Base-by-base conservation (phyloP, 1,140 invertebrate genomes). In the Bombus vancouverensis region DNA sequence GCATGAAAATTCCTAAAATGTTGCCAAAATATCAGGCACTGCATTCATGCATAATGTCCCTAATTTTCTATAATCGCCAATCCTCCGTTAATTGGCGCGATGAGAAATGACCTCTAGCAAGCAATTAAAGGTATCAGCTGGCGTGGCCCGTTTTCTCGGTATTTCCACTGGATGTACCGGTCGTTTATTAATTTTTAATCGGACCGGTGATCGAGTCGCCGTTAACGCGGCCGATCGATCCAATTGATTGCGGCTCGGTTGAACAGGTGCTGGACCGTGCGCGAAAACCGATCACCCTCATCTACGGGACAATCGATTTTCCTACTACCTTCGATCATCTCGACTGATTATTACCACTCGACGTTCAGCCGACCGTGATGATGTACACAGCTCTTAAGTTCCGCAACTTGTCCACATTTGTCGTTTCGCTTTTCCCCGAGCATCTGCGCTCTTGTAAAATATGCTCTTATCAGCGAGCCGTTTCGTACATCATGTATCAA, bases 231-330 rank as follows among this genome's bases (percentile, higher is more conserved):
- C 32, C 42, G 77, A 85, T 80, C 39, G 68, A 59, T 73, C 25
- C 13, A 72, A 32, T 76, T 71, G 75, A 78, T 71, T 57, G 59
- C 28, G 39, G 13, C 47, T 22, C 13, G 57, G 34, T 39, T 57
- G 28, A 44, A 78, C 82, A 87, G 86, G 83, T 87, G 86, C 44
- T 42, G 44, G 59, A 47, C 8, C 22, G 18, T 53, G 57, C 84
- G 82, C 62, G 86, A 87, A 80, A 87, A 90, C 74, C 81, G 62
- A 53, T 74, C 74, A 77, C 65, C 80, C 82, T 78, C 66, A 59
- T 90, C 87, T 79, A 80, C 80, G 37, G 42, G 66, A 59, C 89
- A 80, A 90, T 90, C 86, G 88, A 88, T 90, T 90, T 87, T 90
- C 86, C 86, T 87, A 81, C 65, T 86, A 73, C 78, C 66, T 80